phyloP scores from a whole-genome alignment of 1,140 invertebrate genomes.

The Drosophila fuyamai region DNA sequence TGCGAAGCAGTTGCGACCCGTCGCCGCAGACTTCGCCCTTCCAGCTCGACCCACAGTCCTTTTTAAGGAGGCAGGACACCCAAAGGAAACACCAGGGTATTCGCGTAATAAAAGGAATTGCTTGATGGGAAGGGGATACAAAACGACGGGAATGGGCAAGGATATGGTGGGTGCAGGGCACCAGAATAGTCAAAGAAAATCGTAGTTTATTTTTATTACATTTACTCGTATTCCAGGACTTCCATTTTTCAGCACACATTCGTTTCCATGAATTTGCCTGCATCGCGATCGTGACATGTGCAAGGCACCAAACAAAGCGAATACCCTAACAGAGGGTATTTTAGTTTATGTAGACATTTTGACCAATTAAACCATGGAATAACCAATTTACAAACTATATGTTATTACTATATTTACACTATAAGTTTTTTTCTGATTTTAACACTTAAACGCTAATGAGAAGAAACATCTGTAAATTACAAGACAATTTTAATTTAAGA shows the following conservation, averaged over 20 bases:
- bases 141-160: neutral
- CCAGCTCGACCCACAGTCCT: slow-evolving; percentile 3
- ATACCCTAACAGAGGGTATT: neutral
- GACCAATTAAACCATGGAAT: no score
- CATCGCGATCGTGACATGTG: slow-evolving; percentile 63
- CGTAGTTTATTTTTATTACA: slow-evolving; percentile 81
- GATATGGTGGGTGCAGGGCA: slow-evolving; percentile 2
- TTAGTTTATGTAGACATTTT: no score
- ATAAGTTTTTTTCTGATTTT: no score
- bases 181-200: slow-evolving; percentile 59
- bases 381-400: no score
- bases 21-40: slow-evolving; percentile 30
- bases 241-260: slow-evolving; percentile 8
- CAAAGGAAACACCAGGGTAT: slow-evolving; percentile 36
- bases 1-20: slow-evolving; percentile 43
- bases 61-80: slow-evolving; percentile 1
- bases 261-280: slow-evolving; percentile 63
- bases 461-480: no score
- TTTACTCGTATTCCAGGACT: slow-evolving; percentile 51
- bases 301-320: slow-evolving; percentile 4
- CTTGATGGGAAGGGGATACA: slow-evolving; percentile 5
- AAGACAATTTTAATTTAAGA: no score
- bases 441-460: no score
- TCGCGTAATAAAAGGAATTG: slow-evolving; percentile 70
- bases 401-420: no score